Evolutionary conservation across 2,113 vertebrate genomes (phyloP).

Genomic region (Tautogolabrus adspersus): DNA sequence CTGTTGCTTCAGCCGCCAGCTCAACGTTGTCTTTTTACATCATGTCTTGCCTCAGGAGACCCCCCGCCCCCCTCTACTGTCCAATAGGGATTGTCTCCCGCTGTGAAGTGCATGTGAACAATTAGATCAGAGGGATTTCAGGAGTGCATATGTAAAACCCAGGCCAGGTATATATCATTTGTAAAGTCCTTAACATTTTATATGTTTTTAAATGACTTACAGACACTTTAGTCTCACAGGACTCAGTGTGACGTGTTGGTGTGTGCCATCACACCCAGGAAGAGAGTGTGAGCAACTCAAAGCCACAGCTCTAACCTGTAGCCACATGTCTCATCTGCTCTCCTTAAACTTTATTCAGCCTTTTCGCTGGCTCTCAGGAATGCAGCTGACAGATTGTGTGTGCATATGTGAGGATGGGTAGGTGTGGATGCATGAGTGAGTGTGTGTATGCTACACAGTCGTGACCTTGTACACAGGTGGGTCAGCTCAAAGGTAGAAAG

Average conservation of each 20-base stretch:
- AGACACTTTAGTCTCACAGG: not conserved
- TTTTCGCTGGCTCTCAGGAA: conserved; percentile 51
- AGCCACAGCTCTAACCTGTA: conserved; percentile 51
- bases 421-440: not conserved
- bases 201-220: conserved; percentile 6
- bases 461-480: conserved; percentile 55
- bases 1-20: too few species aligned
- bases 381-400: conserved; percentile 38
- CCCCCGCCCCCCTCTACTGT: too few species aligned
- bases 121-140: too few species aligned
- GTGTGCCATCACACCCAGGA: conserved; percentile 36
- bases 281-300: conserved; percentile 17
- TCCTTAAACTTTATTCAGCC: conserved; percentile 26
- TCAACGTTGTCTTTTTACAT: too few species aligned
- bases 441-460: conserved; percentile 2
- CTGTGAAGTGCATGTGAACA: too few species aligned
- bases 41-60: too few species aligned
- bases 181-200: too few species aligned
- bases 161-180: too few species aligned
- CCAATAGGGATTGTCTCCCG: too few species aligned
- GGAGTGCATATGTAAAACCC: too few species aligned
- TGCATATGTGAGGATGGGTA: not conserved
- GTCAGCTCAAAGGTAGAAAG: conserved; percentile 50
- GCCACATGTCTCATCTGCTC: conserved; percentile 62
- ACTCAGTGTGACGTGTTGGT: not conserved